These are phyloP conservation scores for Grammomys surdaster DNA, from an alignment of 2,113 vertebrate genomes.

Conservation along the genomic window DNA sequence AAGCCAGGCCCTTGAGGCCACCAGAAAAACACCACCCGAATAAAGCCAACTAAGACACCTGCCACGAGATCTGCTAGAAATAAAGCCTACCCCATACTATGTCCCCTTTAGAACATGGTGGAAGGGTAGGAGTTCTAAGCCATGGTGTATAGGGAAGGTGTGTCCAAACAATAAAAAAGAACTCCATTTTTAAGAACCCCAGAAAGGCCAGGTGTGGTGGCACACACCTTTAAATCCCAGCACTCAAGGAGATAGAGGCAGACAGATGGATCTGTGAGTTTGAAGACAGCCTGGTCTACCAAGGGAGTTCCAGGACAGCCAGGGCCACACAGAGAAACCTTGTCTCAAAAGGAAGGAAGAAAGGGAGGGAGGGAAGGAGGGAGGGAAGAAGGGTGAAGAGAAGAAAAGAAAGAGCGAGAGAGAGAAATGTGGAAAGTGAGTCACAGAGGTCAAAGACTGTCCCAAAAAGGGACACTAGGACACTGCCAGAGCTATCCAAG, in stretches of 20 bases:
- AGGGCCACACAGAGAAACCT: neutral
- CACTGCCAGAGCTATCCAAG: neutral
- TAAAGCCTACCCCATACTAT: neutral
- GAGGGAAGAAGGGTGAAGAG: no score
- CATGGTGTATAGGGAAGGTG: neutral
- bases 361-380: no score
- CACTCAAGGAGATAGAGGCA: neutral
- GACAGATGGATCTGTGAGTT: neutral
- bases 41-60: neutral
- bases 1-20: neutral
- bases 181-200: conserved; percentile 35
- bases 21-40: neutral
- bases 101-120: neutral
- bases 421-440: neutral
- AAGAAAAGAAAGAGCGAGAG: no score
- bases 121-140: neutral
- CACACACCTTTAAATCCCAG: neutral
- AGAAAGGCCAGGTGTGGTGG: neutral
- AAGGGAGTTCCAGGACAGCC: neutral
- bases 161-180: neutral
- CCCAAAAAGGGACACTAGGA: neutral
- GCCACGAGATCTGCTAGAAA: neutral
- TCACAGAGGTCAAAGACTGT: neutral
- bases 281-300: neutral
- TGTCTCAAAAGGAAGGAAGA: neutral